phyloP scores from a whole-genome alignment of 2,797 vertebrate species.

The Cynopterus sphinx region DNA sequence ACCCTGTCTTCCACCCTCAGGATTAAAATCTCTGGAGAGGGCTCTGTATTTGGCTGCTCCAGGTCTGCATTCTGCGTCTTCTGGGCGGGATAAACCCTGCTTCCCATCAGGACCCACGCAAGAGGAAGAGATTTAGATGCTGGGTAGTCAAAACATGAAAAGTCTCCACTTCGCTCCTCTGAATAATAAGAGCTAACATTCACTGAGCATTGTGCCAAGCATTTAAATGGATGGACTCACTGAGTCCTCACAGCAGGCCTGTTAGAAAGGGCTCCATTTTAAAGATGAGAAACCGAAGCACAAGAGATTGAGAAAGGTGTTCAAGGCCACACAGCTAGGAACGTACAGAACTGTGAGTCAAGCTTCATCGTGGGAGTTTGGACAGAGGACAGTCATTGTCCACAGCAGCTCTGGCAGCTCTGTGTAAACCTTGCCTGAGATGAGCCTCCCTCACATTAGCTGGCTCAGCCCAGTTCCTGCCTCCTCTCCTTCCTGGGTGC shows the following conservation, averaged over 20 bases:
- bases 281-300: background rate
- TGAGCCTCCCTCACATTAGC: background rate
- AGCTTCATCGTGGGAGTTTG: fast-evolving
- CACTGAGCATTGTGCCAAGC: background rate
- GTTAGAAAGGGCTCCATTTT: background rate
- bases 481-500: background rate
- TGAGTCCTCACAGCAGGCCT: background rate
- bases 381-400: background rate
- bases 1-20: background rate
- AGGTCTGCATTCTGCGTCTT: background rate
- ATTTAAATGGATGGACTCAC: background rate
- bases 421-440: background rate
- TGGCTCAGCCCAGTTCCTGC: fast-evolving
- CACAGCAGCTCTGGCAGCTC: background rate
- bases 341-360: background rate
- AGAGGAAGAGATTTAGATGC: background rate
- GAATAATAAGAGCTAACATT: background rate
- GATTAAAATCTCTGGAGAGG: background rate
- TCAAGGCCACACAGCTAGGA: background rate
- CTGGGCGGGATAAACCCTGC: background rate
- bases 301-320: background rate
- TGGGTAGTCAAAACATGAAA: background rate
- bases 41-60: background rate
- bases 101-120: background rate
- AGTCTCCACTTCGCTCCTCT: background rate